Evolutionary conservation across 2,113 vertebrate genomes (phyloP).

Genomic region (Lepus americanus): DNA sequence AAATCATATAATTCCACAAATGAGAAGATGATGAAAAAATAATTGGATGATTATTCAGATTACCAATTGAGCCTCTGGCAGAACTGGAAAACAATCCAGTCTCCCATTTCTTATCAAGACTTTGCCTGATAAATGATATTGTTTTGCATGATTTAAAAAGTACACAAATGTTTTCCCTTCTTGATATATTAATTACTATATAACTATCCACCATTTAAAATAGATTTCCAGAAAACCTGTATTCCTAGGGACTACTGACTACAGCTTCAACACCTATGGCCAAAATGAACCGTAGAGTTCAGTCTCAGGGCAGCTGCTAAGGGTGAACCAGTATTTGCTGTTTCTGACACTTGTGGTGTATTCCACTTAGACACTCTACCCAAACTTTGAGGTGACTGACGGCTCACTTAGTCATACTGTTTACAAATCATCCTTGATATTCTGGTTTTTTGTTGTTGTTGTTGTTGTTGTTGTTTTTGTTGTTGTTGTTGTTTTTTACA

Average conservation of each 20-base stretch:
- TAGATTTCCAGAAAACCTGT: conserved; percentile 64
- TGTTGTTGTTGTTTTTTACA: too few relatives aligned
- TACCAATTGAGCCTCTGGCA: conserved; percentile 55
- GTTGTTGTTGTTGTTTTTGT: too few relatives aligned
- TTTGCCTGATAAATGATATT: conserved; percentile 56
- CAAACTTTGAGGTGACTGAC: conserved; percentile 4
- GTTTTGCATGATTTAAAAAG: conserved; percentile 15
- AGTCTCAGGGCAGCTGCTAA: background rate
- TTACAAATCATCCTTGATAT: background rate
- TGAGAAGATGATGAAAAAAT: conserved; percentile 60
- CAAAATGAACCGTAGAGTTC: background rate
- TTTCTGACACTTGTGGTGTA: background rate
- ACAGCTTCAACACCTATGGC: background rate
- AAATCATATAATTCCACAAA: conserved; percentile 42
- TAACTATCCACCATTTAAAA: conserved; percentile 58
- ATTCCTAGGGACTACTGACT: background rate
- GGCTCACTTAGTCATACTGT: background rate
- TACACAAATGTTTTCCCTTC: background rate
- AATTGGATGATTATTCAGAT: conserved; percentile 60
- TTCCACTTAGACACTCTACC: background rate
- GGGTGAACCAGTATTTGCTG: background rate
- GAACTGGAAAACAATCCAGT: conserved; percentile 40
- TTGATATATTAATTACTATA: conserved; percentile 39
- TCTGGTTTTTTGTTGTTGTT: background rate
- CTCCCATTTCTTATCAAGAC: conserved; percentile 59